phyloP scores from a whole-genome alignment of 2,888 invertebrate species.

The Himalopsyche kuldschensis region DNA sequence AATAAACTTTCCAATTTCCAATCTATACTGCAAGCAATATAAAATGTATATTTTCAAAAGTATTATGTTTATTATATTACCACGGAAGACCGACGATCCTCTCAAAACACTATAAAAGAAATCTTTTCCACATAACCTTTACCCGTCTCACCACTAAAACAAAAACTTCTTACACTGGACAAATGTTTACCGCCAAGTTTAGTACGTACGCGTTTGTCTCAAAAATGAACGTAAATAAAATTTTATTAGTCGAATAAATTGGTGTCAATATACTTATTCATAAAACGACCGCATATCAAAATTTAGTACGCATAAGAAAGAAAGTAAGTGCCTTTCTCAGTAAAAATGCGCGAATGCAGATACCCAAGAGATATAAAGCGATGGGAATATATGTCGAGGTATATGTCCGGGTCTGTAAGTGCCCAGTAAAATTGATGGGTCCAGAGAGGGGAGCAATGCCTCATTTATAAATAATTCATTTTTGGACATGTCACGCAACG shows the following conservation, averaged over 20 bases:
- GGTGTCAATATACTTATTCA: background rate
- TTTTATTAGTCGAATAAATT: background rate
- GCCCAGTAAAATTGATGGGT: background rate
- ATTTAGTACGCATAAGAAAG: background rate
- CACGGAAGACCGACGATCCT: too few relatives aligned
- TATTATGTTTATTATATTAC: too few relatives aligned
- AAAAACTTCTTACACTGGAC: background rate
- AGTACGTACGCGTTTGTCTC: background rate
- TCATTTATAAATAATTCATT: background rate
- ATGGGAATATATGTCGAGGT: background rate
- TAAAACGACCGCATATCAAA: background rate
- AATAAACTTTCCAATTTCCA: too few relatives aligned
- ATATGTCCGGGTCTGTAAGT: background rate
- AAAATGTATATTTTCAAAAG: too few relatives aligned
- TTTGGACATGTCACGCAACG: background rate
- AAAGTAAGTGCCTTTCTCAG: background rate
- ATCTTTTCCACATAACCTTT: background rate
- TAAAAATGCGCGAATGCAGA: background rate
- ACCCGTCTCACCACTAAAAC: background rate
- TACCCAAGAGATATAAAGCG: background rate
- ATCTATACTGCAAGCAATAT: too few relatives aligned
- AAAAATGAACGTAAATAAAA: background rate
- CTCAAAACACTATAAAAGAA: background rate
- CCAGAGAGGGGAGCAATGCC: background rate
- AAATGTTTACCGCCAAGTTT: background rate